Base-by-base conservation (phyloP, 2,113 vertebrate species). In the Galeopterus variegatus region DNA sequence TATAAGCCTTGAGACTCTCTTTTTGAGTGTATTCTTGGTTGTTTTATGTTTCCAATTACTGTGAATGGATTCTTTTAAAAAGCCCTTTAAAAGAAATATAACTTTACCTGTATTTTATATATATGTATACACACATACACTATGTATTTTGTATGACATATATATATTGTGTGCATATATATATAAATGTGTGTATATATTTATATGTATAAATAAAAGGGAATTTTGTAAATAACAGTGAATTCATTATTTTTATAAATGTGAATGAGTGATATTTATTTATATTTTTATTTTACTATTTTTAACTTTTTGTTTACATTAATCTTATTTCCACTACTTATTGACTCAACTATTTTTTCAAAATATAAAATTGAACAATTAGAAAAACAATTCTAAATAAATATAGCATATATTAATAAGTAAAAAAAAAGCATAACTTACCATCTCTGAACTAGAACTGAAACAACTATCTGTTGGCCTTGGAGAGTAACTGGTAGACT, bases 371-470 rank as follows among this genome's bases (percentile, higher is more conserved):
- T 5, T 41, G 86, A 93, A 72, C 36, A n/a, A 65, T 62, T 9
- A 70, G 24, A 73, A 75, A 62, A 86, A 73, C 8, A 36, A 77
- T 48, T 69, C 52, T 41, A 88, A 76, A 87, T 50, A 60, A 93
- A 45, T 48, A 64, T 0, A 85, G 9, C 62, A 88, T 64, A 75
- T 13, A 72, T 64, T 88, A 93, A 72, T 28, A 94, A 93, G n/a
- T 31, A 86, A 56, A 80, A 45, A 80, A 45, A 36, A 24, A 64
- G 12, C 10, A 52, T 67, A 67, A 97, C 99, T 99, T 97, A 99
- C 99, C 80, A 77, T 82, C 23, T 98, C 98, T n/a, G 98, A 98
- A 95, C 98, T 98, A 85, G 98, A 98, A 97, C 97, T 99, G 76
- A 98, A 93, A 96, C 80, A 98, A 96, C 97, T 98, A 1, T 98